Evolutionary conservation across 1,140 invertebrate species (phyloP).

Genomic region (Dermatophagoides farinae): DNA sequence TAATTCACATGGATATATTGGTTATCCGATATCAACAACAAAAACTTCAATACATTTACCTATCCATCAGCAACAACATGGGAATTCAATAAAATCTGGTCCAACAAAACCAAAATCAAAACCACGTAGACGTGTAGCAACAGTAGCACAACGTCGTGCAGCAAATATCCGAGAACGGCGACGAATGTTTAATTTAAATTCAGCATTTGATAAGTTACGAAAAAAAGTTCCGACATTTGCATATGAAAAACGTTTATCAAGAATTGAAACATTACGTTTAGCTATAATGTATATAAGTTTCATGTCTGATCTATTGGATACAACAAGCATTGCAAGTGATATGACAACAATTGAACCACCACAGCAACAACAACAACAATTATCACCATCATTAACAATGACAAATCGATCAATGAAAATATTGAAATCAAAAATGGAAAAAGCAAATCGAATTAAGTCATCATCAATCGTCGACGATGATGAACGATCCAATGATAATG

Average conservation of each 20-base stretch:
- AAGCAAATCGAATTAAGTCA: no score
- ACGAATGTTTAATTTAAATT: slow-evolving; percentile 91
- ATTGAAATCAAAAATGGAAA: no score
- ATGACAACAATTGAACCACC: no score
- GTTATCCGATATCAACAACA: not conserved
- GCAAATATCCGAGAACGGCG: slow-evolving; percentile 83
- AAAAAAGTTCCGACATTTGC: slow-evolving; percentile 94
- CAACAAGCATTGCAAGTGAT: not conserved
- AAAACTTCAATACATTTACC: not conserved
- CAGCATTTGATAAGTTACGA: slow-evolving; percentile 79
- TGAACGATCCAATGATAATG: no score
- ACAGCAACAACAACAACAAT: no score
- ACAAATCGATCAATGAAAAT: no score
- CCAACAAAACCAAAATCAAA: slow-evolving; percentile 4
- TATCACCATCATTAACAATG: no score
- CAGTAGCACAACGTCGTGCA: slow-evolving; percentile 64
- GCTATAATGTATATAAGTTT: slow-evolving; percentile 97
- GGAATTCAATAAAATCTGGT: not conserved
- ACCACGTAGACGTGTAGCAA: slow-evolving; percentile 53
- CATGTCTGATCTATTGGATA: slow-evolving; percentile 56
- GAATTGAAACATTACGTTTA: slow-evolving; percentile 86
- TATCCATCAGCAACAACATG: not conserved
- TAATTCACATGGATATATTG: not conserved
- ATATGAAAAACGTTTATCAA: slow-evolving; percentile 89
- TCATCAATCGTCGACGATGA: no score